These are phyloP conservation scores for Prionailurus viverrinus DNA, from an alignment of 2,113 vertebrate species.

Conservation along the genomic window DNA sequence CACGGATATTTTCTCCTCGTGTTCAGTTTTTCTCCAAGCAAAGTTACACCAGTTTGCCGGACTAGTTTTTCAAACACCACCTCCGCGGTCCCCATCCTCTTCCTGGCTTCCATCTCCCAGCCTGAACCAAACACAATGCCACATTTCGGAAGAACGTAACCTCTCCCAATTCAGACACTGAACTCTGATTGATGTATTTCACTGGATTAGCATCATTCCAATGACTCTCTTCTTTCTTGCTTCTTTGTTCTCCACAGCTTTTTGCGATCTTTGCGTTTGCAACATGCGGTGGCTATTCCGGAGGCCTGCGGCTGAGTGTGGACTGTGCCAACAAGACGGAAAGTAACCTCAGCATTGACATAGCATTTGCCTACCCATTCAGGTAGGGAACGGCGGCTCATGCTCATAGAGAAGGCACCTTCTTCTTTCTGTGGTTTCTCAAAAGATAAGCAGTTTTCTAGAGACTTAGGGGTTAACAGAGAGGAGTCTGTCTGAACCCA, in stretches of 20 bases:
- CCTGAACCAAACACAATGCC: background rate
- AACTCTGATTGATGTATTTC: background rate
- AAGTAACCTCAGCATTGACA: conserved; percentile 96
- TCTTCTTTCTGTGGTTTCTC: background rate
- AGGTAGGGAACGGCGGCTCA: conserved; percentile 87
- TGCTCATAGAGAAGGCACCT: background rate
- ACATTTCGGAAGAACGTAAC: background rate
- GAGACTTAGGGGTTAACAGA: background rate
- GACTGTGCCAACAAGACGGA: conserved; percentile 97
- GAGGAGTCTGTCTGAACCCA: background rate
- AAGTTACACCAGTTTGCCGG: background rate
- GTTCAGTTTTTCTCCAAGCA: background rate
- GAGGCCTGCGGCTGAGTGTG: conserved; percentile 96
- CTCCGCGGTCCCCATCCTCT: background rate
- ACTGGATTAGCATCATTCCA: background rate
- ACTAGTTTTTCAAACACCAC: background rate
- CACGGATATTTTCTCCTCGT: background rate
- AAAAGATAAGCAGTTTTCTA: background rate
- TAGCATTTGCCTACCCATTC: conserved; percentile 97
- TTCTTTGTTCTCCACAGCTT: conserved; percentile 89
- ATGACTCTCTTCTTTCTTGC: background rate
- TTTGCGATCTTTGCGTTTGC: conserved; percentile 99
- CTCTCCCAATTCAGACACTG: background rate
- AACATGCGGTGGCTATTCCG: conserved; percentile 98
- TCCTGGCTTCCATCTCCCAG: background rate